Percentiles rank a stretch among this genome's conserved stretches.
Conservation (phyloP, 2,113 vertebrate genomes). For the Mustela nigripes region DNA sequence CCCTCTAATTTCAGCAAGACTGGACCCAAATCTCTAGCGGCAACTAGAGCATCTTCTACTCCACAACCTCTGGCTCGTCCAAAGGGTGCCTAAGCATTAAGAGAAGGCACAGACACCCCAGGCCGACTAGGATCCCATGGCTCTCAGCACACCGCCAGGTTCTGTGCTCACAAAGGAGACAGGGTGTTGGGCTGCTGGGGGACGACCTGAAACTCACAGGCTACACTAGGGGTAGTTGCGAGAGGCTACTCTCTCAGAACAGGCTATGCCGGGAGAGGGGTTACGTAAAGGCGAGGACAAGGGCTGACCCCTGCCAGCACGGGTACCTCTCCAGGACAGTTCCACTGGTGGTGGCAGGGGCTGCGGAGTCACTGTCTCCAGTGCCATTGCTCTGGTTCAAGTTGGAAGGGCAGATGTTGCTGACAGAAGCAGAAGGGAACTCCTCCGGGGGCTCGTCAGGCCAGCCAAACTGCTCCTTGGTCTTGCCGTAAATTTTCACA, state of each 20-base stretch:
- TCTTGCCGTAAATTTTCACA: constrained; percentile 99
- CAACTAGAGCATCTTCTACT: not conserved
- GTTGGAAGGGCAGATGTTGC: constrained; percentile 96
- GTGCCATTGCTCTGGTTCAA: constrained; percentile 94
- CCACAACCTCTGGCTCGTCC: constrained; percentile 7
- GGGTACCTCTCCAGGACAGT: constrained; percentile 97
- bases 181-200: not conserved
- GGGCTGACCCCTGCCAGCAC: not conserved
- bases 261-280: not conserved
- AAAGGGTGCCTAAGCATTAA: not conserved
- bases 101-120: not conserved
- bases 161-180: not conserved
- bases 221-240: not conserved
- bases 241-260: constrained; percentile 7
- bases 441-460: constrained; percentile 98
- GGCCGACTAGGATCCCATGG: not conserved
- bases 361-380: constrained; percentile 91
- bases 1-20: constrained; percentile 12
- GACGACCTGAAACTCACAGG: constrained; percentile 11
- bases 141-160: not conserved
- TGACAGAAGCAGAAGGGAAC: constrained; percentile 96
- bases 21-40: not conserved
- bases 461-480: constrained; percentile 99
- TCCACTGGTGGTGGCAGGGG: constrained; percentile 91
- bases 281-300: not conserved